Conservation (phyloP, 1,140 invertebrate genomes). For the Acromyrmex heyeri region DNA sequence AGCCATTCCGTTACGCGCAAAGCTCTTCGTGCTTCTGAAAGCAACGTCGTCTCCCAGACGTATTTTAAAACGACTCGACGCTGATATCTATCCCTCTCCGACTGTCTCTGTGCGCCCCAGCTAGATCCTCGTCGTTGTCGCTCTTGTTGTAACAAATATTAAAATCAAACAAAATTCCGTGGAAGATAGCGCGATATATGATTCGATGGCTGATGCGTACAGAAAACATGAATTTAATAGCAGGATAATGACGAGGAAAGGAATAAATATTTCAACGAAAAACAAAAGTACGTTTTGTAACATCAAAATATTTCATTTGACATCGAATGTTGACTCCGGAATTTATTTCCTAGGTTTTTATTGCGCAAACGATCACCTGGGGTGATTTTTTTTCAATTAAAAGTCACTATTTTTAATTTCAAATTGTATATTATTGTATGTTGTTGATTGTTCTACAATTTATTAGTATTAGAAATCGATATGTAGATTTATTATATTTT, state of each 20-base stretch:
- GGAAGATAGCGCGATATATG: not conserved
- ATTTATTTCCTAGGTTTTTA: too few species aligned
- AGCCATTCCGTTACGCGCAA: slow-evolving; percentile 57
- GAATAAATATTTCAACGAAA: not conserved
- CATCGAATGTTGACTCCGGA: not conserved
- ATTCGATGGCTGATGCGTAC: not conserved
- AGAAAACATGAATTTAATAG: slow-evolving; percentile 19
- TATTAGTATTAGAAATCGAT: too few species aligned
- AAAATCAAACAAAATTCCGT: slow-evolving; percentile 38
- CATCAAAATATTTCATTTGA: not conserved
- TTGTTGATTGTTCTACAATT: too few species aligned
- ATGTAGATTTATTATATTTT: too few species aligned
- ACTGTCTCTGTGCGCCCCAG: not conserved
- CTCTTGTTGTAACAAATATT: slow-evolving; percentile 43
- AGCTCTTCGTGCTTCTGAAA: slow-evolving; percentile 63
- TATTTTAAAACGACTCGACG: slow-evolving; percentile 59
- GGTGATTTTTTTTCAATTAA: too few species aligned
- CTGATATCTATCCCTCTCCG: slow-evolving; percentile 3
- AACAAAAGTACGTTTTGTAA: not conserved
- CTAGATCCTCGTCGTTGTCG: not conserved
- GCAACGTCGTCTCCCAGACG: slow-evolving; percentile 44
- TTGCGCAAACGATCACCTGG: too few species aligned
- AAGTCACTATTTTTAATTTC: too few species aligned
- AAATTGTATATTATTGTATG: too few species aligned
- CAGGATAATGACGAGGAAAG: not conserved